Base-by-base conservation (phyloP, 2,888 invertebrate genomes). In the Drosophila mimica region DNA sequence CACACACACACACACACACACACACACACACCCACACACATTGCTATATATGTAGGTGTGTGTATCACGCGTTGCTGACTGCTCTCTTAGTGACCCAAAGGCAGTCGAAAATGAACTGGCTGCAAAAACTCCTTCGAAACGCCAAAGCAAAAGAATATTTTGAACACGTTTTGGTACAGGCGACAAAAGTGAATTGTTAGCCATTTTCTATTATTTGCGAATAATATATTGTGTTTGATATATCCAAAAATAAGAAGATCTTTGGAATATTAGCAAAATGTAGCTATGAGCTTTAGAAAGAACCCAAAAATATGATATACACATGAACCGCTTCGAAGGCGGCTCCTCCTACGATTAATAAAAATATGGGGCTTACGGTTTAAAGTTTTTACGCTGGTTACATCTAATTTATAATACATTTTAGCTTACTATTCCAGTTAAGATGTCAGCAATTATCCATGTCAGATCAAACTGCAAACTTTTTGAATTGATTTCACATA, bases 1-100 rank as follows among this genome's bases (percentile, higher is more conserved):
- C 5, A 38, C 38, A 40, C n/a, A 43, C 38, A 13, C n/a, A 36
- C 34, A 31, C 40, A 52, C 57, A 20, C 36, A 48, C 43, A 38
- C 40, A 33, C 54, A 11, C 33, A 28, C 13, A 31, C 15, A 20
- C 25, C 30, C 33, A 33, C 30, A 43, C 28, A 25, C 20, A 40
- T 4, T 30, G 20, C n/a, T 34, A 3, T 25, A 17, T 33, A 9
- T 38, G 13, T 56, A 36, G 15, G 33, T 58, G 28, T 33, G 11
- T 54, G 25, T 25, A 25, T 28, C 40, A 63, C 30, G 59, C 8
- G 33, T 20, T 51, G 56, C 33, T 13, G 63, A 61, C 49, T 72
- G 76, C 72, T 76, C 76, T 60, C 49, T 76, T 75, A 15, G 25
- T 17, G 28, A 34, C 28, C 56, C 43, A 36, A 58, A 52, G 52